phyloP scores from a whole-genome alignment of 2,797 vertebrate genomes.

The Sebastes itinus region DNA sequence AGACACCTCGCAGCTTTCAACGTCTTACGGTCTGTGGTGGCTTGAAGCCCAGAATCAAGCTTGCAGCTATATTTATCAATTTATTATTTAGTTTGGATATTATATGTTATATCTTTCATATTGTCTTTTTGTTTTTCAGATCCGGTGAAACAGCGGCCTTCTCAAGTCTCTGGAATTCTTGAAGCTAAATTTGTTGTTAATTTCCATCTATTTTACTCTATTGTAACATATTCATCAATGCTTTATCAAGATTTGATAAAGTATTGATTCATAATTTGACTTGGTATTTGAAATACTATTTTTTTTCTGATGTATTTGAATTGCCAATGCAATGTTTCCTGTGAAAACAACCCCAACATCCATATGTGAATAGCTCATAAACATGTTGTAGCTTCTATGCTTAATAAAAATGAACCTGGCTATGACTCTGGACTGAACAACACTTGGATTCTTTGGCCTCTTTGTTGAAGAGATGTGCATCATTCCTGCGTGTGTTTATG shows the following conservation, averaged over 20 bases:
- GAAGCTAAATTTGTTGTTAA: neutral
- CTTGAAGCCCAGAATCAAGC: neutral
- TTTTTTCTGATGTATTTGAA: slow-evolving; percentile 1
- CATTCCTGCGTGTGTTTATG: neutral
- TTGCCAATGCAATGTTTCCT: neutral
- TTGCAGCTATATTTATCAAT: neutral
- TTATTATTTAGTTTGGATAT: neutral
- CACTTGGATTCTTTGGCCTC: neutral
- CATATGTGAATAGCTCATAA: slow-evolving; percentile 46
- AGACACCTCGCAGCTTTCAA: neutral
- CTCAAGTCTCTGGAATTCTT: neutral
- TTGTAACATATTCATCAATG: neutral
- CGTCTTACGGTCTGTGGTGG: neutral
- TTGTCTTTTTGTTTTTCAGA: slow-evolving; percentile 64
- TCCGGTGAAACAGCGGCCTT: slow-evolving; percentile 66
- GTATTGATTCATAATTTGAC: neutral
- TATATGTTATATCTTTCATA: neutral
- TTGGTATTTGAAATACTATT: neutral
- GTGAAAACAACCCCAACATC: neutral
- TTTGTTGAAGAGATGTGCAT: neutral
- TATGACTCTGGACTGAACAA: neutral
- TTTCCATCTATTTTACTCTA: slow-evolving; percentile 4
- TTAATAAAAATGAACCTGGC: slow-evolving; percentile 51
- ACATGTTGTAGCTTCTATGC: neutral
- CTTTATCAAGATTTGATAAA: neutral